Evolutionary conservation across 2,797 vertebrate genomes (phyloP).

Genomic region (Squalus acanthias): DNA sequence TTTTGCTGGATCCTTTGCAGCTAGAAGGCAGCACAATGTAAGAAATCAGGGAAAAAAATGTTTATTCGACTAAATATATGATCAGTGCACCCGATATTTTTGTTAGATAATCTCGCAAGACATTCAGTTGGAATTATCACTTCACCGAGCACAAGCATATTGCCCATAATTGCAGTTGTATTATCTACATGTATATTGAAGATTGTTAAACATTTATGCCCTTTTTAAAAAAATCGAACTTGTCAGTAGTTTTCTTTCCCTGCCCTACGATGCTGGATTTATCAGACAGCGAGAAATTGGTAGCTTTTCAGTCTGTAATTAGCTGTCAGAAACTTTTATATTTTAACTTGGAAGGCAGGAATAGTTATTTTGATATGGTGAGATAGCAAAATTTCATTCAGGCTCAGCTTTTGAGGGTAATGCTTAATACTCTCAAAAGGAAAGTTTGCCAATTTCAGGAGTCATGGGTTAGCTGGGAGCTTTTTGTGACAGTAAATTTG

Average conservation of each 20-base stretch:
- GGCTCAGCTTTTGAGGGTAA: conserved; percentile 70
- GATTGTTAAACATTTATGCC: background rate
- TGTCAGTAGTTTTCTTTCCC: background rate
- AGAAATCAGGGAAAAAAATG: background rate
- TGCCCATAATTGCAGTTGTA: background rate
- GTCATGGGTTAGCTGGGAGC: conserved; percentile 71
- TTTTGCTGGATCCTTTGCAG: background rate
- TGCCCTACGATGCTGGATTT: too few relatives aligned
- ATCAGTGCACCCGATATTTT: background rate
- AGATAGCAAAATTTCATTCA: conserved; percentile 68
- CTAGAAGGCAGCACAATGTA: background rate
- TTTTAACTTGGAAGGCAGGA: conserved; percentile 37
- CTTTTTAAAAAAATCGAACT: background rate
- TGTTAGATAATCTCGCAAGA: background rate
- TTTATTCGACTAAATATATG: background rate
- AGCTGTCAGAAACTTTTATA: conserved; percentile 23
- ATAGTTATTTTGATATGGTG: conserved; percentile 59
- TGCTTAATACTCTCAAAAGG: conserved; percentile 74
- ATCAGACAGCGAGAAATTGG: background rate
- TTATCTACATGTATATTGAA: background rate
- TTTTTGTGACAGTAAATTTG: conserved; percentile 74
- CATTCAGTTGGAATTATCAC: background rate
- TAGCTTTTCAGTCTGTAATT: background rate
- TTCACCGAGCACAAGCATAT: background rate
- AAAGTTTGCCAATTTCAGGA: conserved; percentile 71